Evolutionary conservation across 1,140 invertebrate genomes (phyloP), one percentile per base, ranked within the genome.

Genomic region (Tetramorium parvispinum): DNA sequence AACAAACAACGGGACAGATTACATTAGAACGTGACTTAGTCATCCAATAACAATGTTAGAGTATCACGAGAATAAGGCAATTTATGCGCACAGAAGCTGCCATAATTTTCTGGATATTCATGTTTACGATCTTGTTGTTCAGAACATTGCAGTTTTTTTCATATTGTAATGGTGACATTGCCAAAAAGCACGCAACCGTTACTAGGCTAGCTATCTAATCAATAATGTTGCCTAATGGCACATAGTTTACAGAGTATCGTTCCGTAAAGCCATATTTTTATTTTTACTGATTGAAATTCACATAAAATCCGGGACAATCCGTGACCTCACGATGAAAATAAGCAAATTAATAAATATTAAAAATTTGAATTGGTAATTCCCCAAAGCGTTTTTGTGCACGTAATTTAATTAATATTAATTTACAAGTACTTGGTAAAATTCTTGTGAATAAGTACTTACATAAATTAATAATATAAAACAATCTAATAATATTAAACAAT

Each of bases 161-260:
- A 66, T 77, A 21, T 27, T 78, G 24, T 37, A 68, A 53, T 77
- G 27, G 32, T 13, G n/a, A 43, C n/a, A 76, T 18, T 43, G 21
- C 37, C 73, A 6, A 61, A 43, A 77, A n/a, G 8, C 61, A 79
- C 13, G 46, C 46, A 21, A 79, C 49, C n/a, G 32, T 68, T 77
- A 3, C n/a, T 5, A 7, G 46, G 11, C 10, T 65, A 21, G 32
- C 32, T 16, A 16, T 32, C 8, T 73, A 24, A 59, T 59, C 51
- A 53, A 53, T 37, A 24, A 75, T n/a, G 16, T 55, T 21, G 3
- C 13, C 18, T 53, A 32, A 21, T 71, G 46, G 3, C 7, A 51
- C 24, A 27, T 49, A 32, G 8, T 71, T 71, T 71, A 51, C n/a
- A 32, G 51, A 27, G 0, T 49, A 51, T 13, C 43, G 0, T 27